phyloP scores from a whole-genome alignment of 2,888 invertebrate species.

The Ischnura elegans region DNA sequence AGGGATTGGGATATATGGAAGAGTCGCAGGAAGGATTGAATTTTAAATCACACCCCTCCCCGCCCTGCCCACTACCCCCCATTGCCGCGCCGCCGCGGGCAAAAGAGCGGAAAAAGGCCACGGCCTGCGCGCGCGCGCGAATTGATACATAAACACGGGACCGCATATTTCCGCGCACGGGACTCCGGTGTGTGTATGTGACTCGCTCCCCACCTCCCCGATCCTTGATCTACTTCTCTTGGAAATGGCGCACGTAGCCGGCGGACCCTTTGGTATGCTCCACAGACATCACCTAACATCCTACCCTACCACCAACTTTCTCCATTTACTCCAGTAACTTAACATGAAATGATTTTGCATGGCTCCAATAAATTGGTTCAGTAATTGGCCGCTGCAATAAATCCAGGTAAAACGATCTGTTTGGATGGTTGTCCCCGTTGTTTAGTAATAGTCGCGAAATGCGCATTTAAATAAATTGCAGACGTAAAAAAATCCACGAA shows the following conservation, averaged over 20 bases:
- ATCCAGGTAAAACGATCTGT: no score
- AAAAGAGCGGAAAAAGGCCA: slow-evolving; percentile 7
- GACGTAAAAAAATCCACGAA: no score
- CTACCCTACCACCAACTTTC: neutral
- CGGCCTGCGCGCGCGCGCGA: neutral
- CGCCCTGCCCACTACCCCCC: neutral
- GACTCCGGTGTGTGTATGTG: neutral
- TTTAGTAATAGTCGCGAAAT: no score
- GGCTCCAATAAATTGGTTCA: no score
- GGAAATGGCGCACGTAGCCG: neutral
- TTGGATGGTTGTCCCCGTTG: no score
- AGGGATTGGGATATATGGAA: neutral
- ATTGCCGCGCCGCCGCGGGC: neutral
- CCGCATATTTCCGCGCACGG: neutral
- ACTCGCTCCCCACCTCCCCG: neutral
- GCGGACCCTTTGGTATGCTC: neutral
- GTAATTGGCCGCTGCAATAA: no score
- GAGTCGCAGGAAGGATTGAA: slow-evolving; percentile 43
- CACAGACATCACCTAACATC: neutral
- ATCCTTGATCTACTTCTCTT: slow-evolving; percentile 39
- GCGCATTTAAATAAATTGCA: neutral
- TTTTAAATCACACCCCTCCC: slow-evolving; percentile 25
- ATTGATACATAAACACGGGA: slow-evolving; percentile 21
- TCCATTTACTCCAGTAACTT: neutral
- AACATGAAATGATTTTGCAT: neutral